These are phyloP conservation scores for Apis cerana DNA, from an alignment of 1,140 invertebrate species.

Conservation along the genomic window DNA sequence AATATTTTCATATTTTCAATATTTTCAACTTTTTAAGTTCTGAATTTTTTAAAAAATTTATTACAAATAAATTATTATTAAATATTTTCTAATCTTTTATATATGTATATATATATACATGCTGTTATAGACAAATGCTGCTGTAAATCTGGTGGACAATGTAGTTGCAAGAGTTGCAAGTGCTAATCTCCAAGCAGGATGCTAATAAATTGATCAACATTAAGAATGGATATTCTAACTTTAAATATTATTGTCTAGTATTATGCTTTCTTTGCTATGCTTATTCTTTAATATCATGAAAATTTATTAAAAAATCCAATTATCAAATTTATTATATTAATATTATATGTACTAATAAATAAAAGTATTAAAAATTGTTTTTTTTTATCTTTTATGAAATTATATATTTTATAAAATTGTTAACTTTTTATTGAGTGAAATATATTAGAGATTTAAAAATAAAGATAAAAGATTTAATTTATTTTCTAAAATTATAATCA, in stretches of 20 bases:
- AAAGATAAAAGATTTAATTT: background rate
- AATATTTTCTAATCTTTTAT: background rate
- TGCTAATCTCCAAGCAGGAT: constrained; percentile 42
- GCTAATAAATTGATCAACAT: constrained; percentile 6
- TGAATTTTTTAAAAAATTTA: background rate
- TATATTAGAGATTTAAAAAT: background rate
- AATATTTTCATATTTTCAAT: background rate
- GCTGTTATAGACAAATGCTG: constrained; percentile 65
- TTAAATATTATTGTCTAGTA: constrained; percentile 6
- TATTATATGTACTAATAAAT: background rate
- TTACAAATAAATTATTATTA: background rate
- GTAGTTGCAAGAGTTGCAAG: constrained; percentile 57
- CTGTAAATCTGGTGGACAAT: constrained; percentile 66
- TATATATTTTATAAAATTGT: background rate
- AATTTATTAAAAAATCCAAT: background rate
- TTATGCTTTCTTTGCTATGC: background rate
- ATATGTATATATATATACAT: too few species aligned
- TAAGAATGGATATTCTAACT: constrained; percentile 6
- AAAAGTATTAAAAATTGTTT: constrained; percentile 2
- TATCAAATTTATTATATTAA: background rate
- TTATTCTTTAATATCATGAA: background rate
- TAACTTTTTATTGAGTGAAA: background rate
- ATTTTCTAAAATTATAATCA: background rate
- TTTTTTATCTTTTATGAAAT: background rate
- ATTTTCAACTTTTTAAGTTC: background rate